Evolutionary conservation across 2,113 vertebrate genomes (phyloP).

Genomic region (Archocentrus centrarchus): DNA sequence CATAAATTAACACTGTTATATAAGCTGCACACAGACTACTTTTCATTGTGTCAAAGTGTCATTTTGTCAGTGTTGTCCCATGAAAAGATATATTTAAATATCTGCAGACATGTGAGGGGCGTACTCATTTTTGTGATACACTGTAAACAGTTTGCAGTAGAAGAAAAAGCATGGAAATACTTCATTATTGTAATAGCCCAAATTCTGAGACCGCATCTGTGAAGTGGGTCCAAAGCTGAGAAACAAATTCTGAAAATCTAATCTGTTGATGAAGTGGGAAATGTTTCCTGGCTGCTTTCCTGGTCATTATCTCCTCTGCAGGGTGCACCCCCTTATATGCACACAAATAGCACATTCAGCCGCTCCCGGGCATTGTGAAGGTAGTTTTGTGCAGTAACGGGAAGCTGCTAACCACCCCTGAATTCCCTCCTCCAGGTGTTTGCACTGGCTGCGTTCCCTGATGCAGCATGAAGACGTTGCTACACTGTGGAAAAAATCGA

Average conservation of each 20-base stretch:
- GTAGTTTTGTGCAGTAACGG: background rate
- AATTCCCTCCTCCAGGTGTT: conserved; percentile 6
- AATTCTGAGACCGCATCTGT: background rate
- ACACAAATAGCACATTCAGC: conserved; percentile 19
- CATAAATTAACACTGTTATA: too few species aligned
- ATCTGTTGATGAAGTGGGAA: conserved; percentile 2
- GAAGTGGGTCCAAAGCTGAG: background rate
- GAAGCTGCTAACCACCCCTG: background rate
- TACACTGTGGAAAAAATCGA: background rate
- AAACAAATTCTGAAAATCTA: background rate
- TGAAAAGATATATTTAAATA: too few species aligned
- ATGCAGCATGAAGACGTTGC: background rate
- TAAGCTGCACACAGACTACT: too few species aligned
- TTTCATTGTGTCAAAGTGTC: too few species aligned
- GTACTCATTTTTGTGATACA: too few species aligned
- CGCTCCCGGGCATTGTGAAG: background rate
- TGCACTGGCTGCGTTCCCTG: background rate
- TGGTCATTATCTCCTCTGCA: conserved; percentile 26
- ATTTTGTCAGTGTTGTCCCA: too few species aligned
- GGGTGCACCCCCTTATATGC: background rate
- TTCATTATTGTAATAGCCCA: background rate
- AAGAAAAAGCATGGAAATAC: too few species aligned
- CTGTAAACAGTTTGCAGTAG: too few species aligned
- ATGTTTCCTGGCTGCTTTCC: conserved; percentile 1
- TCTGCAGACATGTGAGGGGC: too few species aligned